phyloP scores from a whole-genome alignment of 2,888 invertebrate genomes.

The Griposia aprilina region DNA sequence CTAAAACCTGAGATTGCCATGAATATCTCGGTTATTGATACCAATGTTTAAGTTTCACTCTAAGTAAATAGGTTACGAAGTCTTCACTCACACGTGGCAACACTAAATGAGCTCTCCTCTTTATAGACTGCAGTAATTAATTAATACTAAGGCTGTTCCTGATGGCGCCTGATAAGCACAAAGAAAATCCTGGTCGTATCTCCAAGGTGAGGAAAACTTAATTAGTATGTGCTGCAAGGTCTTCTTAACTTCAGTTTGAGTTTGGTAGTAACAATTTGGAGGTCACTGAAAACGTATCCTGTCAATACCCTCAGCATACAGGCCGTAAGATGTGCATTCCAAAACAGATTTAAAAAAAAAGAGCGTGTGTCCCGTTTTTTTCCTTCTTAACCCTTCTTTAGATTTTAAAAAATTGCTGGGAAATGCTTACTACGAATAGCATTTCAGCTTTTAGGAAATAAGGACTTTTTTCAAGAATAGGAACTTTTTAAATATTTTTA shows the following conservation, averaged over 20 bases:
- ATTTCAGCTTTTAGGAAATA: not conserved
- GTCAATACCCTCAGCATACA: not conserved
- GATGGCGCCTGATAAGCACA: slow-evolving; percentile 62
- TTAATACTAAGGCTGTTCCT: slow-evolving; percentile 55
- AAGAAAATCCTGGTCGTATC: slow-evolving; percentile 60
- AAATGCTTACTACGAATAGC: not conserved
- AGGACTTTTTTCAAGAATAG: not conserved
- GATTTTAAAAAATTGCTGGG: not conserved
- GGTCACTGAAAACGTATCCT: not conserved
- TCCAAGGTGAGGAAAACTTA: slow-evolving; percentile 29
- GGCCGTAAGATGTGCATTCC: not conserved
- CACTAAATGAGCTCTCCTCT: slow-evolving; percentile 8
- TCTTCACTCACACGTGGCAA: slow-evolving; percentile 12
- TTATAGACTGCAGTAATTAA: slow-evolving; percentile 60
- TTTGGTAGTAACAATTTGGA: not conserved
- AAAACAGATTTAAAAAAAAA: not conserved
- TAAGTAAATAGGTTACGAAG: not conserved
- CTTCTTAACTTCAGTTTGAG: not conserved
- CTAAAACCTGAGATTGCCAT: too few relatives aligned
- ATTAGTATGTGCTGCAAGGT: not conserved
- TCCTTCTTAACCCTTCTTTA: not conserved
- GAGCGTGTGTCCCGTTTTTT: not conserved
- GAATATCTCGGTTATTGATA: not conserved
- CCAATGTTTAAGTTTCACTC: not conserved
- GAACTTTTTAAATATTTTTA: not conserved